Conservation (phyloP, 2,888 invertebrate species). For the Ganaspis brasiliensis region DNA sequence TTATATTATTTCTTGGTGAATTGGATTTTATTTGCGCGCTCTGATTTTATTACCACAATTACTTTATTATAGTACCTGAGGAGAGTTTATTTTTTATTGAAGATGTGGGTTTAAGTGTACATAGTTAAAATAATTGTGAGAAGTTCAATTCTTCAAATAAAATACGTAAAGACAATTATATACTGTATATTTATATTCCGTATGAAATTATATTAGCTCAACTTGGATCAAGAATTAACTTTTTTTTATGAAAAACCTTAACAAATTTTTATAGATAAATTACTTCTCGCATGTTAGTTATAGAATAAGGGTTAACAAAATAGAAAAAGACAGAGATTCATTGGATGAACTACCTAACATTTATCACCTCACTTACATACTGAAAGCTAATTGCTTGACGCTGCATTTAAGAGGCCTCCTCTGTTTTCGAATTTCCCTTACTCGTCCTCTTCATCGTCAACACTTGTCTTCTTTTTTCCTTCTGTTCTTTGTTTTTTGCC, state of each 20-base stretch:
- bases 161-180: too few species aligned
- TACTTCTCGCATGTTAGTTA: background rate
- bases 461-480: constrained; percentile 49
- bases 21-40: background rate
- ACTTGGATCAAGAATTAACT: too few species aligned
- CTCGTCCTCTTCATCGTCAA: constrained; percentile 49
- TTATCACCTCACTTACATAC: constrained; percentile 70
- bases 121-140: background rate
- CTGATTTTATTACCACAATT: constrained; percentile 12
- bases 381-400: constrained; percentile 73
- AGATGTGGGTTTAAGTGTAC: background rate
- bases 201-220: too few species aligned
- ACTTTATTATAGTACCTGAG: background rate
- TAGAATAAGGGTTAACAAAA: background rate
- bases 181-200: too few species aligned
- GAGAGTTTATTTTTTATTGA: background rate
- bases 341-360: constrained; percentile 66
- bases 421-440: constrained; percentile 55
- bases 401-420: constrained; percentile 66
- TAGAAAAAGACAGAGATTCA: constrained; percentile 2
- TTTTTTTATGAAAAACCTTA: too few species aligned
- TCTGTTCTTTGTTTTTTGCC: background rate
- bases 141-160: too few species aligned
- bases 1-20: constrained; percentile 5
- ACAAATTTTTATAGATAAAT: too few species aligned